phyloP scores from a whole-genome alignment of 1,140 invertebrate species.

The Eueides isabella region DNA sequence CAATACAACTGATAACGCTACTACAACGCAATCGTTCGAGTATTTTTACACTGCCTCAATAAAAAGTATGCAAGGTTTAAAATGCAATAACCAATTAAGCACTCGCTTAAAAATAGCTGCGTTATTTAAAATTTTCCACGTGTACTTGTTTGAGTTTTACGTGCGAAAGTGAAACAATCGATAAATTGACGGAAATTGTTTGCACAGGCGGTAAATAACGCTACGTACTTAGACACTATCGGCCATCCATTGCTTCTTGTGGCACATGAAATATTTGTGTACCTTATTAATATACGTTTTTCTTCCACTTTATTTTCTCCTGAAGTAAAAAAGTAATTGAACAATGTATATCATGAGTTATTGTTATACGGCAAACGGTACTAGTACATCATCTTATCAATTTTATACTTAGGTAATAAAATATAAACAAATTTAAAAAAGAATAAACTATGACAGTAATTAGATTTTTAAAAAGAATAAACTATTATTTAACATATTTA shows the following conservation, averaged over 20 bases:
- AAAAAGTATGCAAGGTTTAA: conserved; percentile 44
- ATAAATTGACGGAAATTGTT: conserved; percentile 60
- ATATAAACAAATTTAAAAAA: too few relatives aligned
- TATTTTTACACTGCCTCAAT: conserved; percentile 46
- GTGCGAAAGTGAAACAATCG: conserved; percentile 61
- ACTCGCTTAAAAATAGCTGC: conserved; percentile 49
- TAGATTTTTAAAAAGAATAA: too few relatives aligned
- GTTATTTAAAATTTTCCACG: conserved; percentile 47
- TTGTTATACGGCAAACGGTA: too few relatives aligned
- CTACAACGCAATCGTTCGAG: conserved; percentile 47
- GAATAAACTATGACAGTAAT: too few relatives aligned
- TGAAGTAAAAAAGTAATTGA: neutral
- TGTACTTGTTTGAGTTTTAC: conserved; percentile 46
- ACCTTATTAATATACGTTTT: neutral
- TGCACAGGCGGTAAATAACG: conserved; percentile 45
- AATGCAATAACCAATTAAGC: conserved; percentile 18
- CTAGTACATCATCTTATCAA: too few relatives aligned
- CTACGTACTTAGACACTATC: neutral
- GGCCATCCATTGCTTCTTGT: neutral
- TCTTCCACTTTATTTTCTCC: neutral
- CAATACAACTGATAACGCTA: conserved; percentile 57
- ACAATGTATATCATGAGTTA: too few relatives aligned
- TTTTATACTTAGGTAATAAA: too few relatives aligned
- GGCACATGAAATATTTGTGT: neutral
- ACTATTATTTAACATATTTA: neutral